Conservation (phyloP, 2,888 invertebrate species). For the Drosophila lutescens region DNA sequence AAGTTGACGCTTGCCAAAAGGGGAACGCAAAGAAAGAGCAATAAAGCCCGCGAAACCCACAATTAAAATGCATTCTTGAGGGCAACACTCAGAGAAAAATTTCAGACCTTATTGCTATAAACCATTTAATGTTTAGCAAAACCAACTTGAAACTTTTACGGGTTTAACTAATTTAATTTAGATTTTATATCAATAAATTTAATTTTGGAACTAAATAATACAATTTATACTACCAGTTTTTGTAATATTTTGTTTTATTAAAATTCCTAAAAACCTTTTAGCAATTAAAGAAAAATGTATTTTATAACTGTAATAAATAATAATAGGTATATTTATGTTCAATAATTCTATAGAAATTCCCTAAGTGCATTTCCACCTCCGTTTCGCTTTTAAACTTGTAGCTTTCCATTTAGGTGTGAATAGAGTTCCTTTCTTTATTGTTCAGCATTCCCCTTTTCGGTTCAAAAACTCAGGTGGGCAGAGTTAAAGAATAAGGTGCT, state of each 20-base stretch:
- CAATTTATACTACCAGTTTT: no score
- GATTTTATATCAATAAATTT: no score
- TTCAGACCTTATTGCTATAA: no score
- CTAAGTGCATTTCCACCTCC: slow-evolving; percentile 3
- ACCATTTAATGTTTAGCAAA: no score
- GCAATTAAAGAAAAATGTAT: no score
- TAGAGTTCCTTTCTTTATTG: slow-evolving; percentile 11
- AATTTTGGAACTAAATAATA: no score
- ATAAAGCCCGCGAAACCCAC: slow-evolving; percentile 44
- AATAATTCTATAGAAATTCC: no score
- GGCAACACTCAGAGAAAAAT: slow-evolving; percentile 8
- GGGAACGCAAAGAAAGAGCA: slow-evolving; percentile 49
- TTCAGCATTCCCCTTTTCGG: not conserved
- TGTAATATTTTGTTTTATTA: not conserved
- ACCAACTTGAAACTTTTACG: no score
- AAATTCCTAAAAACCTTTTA: no score
- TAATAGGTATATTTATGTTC: no score
- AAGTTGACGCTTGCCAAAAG: slow-evolving; percentile 70
- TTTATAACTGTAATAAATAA: no score
- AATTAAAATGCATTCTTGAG: slow-evolving; percentile 66
- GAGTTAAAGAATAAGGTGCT: slow-evolving; percentile 6
- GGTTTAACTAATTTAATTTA: no score
- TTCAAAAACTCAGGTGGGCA: not conserved
- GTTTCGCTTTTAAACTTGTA: slow-evolving; percentile 20
- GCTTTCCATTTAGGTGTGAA: slow-evolving; percentile 35